Evolutionary conservation across 2,797 vertebrate species (phyloP), one percentile per base, ranked within the genome.

Genomic region (Paramormyrops hopkinsi): DNA sequence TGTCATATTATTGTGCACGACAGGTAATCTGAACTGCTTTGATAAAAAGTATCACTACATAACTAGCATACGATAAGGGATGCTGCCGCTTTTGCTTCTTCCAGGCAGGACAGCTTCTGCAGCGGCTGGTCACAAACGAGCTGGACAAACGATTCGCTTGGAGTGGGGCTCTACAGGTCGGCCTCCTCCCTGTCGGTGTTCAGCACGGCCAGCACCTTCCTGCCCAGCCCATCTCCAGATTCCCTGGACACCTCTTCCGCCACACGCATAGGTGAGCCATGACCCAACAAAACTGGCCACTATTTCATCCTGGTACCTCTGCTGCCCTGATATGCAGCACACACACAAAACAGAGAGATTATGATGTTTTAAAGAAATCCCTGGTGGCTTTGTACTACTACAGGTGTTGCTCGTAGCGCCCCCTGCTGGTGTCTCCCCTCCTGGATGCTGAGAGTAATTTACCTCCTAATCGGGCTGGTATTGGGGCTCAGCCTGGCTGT

Each of bases 221-320:
- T 96, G 85, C 94, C 96, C 0, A 95, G 94, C 90, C 94, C 94
- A 37, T 93, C 93, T 46, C 93, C 92, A 0, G 94, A 94, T 90
- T 94, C 93, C 48, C 91, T 83, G 3, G 91, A 91, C 88, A 94
- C 93, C 33, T 88, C 92, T 48, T 96, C 96, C 87, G 91, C 93
- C 86, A 97, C 96, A n/a, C 95, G 95, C 59, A 96, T 97, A 83
- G 97, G 96, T 96, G 54, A 88, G 90, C 2, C 9, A 86, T 19
- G n/a, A 22, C 25, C 53, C 48, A 1, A 11, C 88, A 25, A 33
- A 33, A 5, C 19, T 4, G 73, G 59, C 11, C 44, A 33, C 54
- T 65, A 3, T 65, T 37, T 62, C n/a, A 25, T 25, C 46, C 44
- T 29, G 44, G 82, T 12, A 51, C 4, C 82, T 25, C 9, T 82